Percentiles rank a stretch among this genome's conserved stretches.
These are phyloP conservation scores for Leucosticte australis DNA, from an alignment of 2,113 vertebrate genomes.

Conservation along the genomic window DNA sequence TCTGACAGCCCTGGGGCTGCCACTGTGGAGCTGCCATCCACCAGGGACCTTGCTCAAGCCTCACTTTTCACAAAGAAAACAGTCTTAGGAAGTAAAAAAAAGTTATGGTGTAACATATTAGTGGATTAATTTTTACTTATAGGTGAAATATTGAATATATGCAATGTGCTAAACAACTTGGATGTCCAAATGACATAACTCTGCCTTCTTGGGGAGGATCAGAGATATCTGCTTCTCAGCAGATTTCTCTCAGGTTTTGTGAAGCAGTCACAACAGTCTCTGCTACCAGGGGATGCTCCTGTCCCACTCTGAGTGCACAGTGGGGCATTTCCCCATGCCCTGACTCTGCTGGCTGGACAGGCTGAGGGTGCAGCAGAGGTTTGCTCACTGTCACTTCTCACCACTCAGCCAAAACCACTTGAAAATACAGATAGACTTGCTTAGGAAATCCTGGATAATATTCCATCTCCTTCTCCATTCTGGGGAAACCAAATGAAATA, in stretches of 20 bases:
- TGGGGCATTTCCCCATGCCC: rapidly evolving
- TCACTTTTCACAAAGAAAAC: not conserved
- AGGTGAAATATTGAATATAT: not conserved
- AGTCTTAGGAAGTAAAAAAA: not conserved
- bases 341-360: not conserved
- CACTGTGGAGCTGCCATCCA: rapidly evolving
- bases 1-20: not conserved
- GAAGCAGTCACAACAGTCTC: not conserved
- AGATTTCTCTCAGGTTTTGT: not conserved
- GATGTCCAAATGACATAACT: not conserved
- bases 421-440: not conserved
- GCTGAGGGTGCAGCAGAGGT: not conserved
- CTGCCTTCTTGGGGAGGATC: not conserved
- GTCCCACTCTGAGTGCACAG: rapidly evolving
- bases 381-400: not conserved
- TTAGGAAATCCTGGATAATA: not conserved
- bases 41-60: not conserved
- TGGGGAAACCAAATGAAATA: not conserved
- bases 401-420: not conserved
- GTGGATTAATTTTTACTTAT: not conserved
- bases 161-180: rapidly evolving
- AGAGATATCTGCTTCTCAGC: not conserved
- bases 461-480: not conserved
- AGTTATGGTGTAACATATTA: not conserved
- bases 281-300: not conserved